Evolutionary conservation across 2,888 invertebrate genomes (phyloP).

Genomic region (Luperina testacea): DNA sequence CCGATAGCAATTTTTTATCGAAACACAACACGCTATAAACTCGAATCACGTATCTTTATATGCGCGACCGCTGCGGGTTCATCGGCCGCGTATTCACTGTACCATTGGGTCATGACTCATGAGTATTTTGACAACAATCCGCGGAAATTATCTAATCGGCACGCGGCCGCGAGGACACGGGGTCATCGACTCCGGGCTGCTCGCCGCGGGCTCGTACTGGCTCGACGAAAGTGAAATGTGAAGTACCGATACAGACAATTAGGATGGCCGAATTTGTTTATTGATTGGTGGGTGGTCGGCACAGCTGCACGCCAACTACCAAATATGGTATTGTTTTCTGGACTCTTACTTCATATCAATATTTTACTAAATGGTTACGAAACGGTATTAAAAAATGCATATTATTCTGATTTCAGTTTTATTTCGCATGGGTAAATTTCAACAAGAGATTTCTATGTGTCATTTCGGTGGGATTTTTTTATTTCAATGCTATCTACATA

Average conservation of each 20-base stretch:
- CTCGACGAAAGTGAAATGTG: conserved; percentile 88
- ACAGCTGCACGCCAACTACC: conserved; percentile 59
- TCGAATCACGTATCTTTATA: conserved; percentile 76
- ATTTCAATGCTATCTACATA: too few species aligned
- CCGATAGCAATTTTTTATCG: conserved; percentile 77
- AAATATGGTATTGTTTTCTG: conserved; percentile 53
- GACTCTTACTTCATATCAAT: conserved; percentile 38
- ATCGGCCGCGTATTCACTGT: conserved; percentile 86
- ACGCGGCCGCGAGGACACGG: conserved; percentile 88
- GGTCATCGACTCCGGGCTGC: conserved; percentile 84
- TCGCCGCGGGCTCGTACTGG: conserved; percentile 76
- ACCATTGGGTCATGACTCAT: conserved; percentile 90
- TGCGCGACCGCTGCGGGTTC: conserved; percentile 80
- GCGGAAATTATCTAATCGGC: conserved; percentile 90
- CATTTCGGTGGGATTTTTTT: too few species aligned
- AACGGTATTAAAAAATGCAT: conserved; percentile 4
- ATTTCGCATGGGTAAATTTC: background rate
- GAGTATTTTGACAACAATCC: conserved; percentile 90
- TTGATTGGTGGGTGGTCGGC: conserved; percentile 71
- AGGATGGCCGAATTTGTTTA: conserved; percentile 79
- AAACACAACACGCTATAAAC: conserved; percentile 63
- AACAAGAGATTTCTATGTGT: too few species aligned
- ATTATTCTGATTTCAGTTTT: background rate
- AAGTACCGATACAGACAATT: conserved; percentile 76
- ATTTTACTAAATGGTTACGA: conserved; percentile 35